Conservation (phyloP, 2,113 vertebrate genomes). For the Aldabrachelys gigantea region DNA sequence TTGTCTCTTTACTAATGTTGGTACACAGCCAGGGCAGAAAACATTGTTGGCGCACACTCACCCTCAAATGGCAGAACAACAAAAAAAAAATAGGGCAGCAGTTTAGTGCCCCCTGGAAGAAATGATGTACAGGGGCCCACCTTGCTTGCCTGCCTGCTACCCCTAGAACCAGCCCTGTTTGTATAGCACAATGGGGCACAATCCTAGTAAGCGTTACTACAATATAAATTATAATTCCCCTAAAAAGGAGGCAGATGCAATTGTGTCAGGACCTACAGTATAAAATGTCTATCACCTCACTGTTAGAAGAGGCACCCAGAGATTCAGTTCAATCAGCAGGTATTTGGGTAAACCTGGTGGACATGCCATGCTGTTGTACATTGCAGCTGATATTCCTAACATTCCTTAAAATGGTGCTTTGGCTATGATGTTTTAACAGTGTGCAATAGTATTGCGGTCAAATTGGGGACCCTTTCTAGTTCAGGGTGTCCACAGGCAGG, state of each 20-base stretch:
- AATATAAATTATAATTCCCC: neutral
- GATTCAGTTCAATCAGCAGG: neutral
- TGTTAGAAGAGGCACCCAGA: too few relatives aligned
- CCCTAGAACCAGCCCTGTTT: neutral
- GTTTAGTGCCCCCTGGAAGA: neutral
- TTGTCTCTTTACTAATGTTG: neutral
- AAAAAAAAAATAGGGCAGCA: neutral
- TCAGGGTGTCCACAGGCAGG: neutral
- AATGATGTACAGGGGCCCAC: neutral
- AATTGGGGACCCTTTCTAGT: neutral
- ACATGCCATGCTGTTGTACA: neutral
- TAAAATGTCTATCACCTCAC: neutral
- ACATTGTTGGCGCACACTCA: neutral
- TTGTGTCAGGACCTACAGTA: neutral
- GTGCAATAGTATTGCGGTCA: neutral
- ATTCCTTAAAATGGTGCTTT: neutral
- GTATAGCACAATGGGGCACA: neutral
- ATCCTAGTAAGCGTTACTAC: neutral
- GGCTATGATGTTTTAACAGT: too few relatives aligned
- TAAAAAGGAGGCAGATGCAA: neutral
- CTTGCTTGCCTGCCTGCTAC: neutral
- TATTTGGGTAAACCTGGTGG: neutral
- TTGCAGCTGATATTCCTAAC: neutral
- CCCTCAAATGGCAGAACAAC: neutral
- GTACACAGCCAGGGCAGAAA: neutral